Conservation (phyloP, 2,797 vertebrate species). For the Pelodytes ibericus region DNA sequence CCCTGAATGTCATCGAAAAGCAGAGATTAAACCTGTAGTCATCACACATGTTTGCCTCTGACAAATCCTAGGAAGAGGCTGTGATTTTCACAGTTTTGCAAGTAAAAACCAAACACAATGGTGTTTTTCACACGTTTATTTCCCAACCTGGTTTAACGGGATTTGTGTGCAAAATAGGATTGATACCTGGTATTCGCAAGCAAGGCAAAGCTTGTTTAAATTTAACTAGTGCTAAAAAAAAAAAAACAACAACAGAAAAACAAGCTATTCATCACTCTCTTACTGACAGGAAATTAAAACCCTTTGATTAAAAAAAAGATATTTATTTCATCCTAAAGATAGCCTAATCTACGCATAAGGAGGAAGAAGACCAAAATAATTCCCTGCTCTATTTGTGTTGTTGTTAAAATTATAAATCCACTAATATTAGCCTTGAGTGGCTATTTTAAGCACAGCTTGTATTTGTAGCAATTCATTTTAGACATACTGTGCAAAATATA, state of each 20-base stretch:
- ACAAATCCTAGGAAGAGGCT: neutral
- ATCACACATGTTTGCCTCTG: conserved; percentile 9
- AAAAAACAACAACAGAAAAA: too few species aligned
- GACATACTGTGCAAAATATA: neutral
- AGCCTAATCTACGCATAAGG: conserved; percentile 9
- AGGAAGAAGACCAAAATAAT: conserved; percentile 5
- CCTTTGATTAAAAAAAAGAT: conserved; percentile 9
- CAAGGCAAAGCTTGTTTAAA: conserved; percentile 3
- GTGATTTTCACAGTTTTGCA: conserved; percentile 1
- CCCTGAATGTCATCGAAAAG: conserved; percentile 23
- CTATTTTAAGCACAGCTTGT: neutral
- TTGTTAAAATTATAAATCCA: neutral
- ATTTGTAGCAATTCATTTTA: neutral
- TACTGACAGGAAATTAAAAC: conserved; percentile 40
- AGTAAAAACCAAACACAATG: conserved; percentile 17
- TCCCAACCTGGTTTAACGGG: neutral
- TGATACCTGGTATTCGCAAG: conserved; percentile 23
- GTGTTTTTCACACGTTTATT: neutral
- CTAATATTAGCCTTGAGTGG: neutral
- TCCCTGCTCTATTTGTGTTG: conserved; percentile 19
- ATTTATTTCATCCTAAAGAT: conserved; percentile 43
- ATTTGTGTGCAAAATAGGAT: neutral
- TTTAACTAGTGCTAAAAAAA: neutral
- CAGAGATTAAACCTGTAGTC: conserved; percentile 24
- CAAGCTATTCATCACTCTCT: conserved; percentile 17